Evolutionary conservation across 2,888 invertebrate species (phyloP).

Genomic region (Invenusta paracnida): DNA sequence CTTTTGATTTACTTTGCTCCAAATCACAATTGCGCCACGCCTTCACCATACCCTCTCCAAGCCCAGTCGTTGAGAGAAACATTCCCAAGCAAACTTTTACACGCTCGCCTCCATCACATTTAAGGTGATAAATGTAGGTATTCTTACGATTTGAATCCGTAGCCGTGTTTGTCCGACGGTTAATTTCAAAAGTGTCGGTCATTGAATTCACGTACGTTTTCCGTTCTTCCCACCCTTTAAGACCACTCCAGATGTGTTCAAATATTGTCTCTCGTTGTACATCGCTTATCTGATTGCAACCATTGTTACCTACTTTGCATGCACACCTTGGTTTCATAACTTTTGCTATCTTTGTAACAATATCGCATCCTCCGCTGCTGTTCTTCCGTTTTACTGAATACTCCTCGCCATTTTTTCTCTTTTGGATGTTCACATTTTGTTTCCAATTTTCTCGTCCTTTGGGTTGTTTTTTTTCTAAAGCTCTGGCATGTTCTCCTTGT

Average conservation of each 20-base stretch:
- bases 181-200: slow-evolving; percentile 4
- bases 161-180: not conserved
- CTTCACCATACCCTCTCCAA: slow-evolving; percentile 46
- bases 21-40: not conserved
- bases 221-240: not conserved
- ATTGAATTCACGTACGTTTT: slow-evolving; percentile 4
- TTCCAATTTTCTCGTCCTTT: not conserved
- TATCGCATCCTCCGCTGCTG: not conserved
- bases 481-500: not conserved
- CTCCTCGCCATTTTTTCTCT: not conserved
- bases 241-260: not conserved
- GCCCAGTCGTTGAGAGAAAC: slow-evolving; percentile 47
- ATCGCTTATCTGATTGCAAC: not conserved
- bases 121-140: slow-evolving; percentile 11
- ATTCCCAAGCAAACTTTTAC: slow-evolving; percentile 46
- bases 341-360: not conserved
- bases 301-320: not conserved
- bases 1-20: not conserved
- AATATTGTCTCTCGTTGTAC: not conserved
- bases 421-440: not conserved
- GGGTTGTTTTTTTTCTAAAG: not conserved
- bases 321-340: not conserved
- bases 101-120: not conserved
- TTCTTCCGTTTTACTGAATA: not conserved
- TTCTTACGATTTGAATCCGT: not conserved